Conservation (phyloP, 2,113 vertebrate genomes). For the Cranoglanis bouderius region DNA sequence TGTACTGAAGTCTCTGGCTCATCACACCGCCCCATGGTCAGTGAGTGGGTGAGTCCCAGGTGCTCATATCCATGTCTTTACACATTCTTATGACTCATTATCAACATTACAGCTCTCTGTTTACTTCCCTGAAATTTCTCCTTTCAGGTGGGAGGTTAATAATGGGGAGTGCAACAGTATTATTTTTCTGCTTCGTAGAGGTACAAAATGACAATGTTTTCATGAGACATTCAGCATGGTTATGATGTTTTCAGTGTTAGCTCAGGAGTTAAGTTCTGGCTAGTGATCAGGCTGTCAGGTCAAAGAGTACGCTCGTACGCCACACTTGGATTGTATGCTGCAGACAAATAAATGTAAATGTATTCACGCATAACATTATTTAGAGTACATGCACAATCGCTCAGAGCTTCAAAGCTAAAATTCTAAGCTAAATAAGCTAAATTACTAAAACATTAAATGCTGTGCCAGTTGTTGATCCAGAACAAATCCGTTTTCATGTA, state of each 20-base stretch:
- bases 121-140: background rate
- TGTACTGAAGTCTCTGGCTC: background rate
- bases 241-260: background rate
- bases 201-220: background rate
- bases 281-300: background rate
- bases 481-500: background rate
- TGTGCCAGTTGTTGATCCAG: background rate
- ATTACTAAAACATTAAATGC: background rate
- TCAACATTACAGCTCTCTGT: background rate
- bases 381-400: background rate
- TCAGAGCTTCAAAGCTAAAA: too few species aligned
- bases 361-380: background rate
- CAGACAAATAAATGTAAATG: background rate
- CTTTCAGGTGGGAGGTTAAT: background rate
- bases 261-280: background rate
- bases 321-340: too few species aligned
- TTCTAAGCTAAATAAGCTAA: too few species aligned
- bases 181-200: background rate
- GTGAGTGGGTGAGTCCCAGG: slow-evolving; percentile 7
- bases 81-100: slow-evolving; percentile 22
- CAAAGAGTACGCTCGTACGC: background rate
- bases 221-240: background rate
- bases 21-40: background rate
- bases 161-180: background rate
- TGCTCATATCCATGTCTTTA: slow-evolving; percentile 2